These are phyloP conservation scores for Drosophila lini DNA, from an alignment of 1,140 invertebrate species.

Conservation along the genomic window DNA sequence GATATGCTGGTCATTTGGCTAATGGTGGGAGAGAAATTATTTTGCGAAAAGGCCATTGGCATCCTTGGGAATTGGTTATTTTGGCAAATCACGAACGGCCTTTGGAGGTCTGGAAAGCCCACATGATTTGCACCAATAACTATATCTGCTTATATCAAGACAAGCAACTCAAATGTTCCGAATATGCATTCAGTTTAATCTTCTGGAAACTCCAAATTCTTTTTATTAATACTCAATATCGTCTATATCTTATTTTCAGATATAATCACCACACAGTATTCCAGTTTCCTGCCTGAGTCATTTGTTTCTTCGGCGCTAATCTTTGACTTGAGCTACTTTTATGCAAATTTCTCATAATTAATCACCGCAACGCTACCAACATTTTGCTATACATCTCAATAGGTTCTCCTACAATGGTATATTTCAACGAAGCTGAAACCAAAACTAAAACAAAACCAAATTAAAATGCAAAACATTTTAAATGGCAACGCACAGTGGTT, in stretches of 20 bases:
- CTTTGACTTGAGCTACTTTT: conserved; percentile 33
- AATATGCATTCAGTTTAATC: not conserved
- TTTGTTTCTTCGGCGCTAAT: conserved; percentile 18
- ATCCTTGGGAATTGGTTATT: conserved; percentile 30
- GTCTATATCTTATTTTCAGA: not conserved
- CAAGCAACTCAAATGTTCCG: not conserved
- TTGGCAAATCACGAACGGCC: conserved; percentile 1
- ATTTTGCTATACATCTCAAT: conserved; percentile 29
- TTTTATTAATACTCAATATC: not conserved
- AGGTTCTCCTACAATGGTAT: conserved; percentile 5
- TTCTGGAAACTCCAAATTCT: conserved; percentile 1
- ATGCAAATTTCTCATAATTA: conserved; percentile 42
- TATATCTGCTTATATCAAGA: too few relatives aligned
- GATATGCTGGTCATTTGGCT: conserved; percentile 53
- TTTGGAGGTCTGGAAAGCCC: not conserved
- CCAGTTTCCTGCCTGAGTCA: conserved; percentile 36
- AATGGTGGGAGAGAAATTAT: conserved; percentile 51
- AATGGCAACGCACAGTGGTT: conserved; percentile 34
- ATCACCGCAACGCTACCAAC: conserved; percentile 32
- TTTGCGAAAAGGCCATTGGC: conserved; percentile 23
- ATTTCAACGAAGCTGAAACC: conserved; percentile 7
- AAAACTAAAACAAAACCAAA: conserved; percentile 40
- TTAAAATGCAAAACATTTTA: conserved; percentile 68
- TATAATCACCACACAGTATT: conserved; percentile 2
- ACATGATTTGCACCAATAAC: not conserved